Evolutionary conservation across 2,888 invertebrate species (phyloP).

Genomic region (Spicauda simplicius): DNA sequence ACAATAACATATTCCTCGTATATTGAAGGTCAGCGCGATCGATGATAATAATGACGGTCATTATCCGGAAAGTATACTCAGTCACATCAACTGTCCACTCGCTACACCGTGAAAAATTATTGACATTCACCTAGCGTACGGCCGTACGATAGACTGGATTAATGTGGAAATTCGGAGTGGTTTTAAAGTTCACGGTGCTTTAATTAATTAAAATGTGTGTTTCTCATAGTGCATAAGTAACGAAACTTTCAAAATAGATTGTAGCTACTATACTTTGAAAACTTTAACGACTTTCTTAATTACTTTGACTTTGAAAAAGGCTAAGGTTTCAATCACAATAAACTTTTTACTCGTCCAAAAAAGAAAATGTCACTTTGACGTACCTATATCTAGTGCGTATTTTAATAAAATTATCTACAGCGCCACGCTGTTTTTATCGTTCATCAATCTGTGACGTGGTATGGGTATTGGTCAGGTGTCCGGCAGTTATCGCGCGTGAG

Average conservation of each 20-base stretch:
- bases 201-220: background rate
- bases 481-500: conserved; percentile 48
- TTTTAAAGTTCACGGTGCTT: background rate
- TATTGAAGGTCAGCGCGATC: conserved; percentile 47
- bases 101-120: conserved; percentile 26
- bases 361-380: background rate
- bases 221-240: background rate
- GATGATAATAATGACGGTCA: conserved; percentile 47
- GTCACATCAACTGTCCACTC: conserved; percentile 12
- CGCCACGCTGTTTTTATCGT: conserved; percentile 1
- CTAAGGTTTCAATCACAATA: background rate
- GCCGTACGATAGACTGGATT: background rate
- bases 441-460: conserved; percentile 24
- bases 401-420: background rate
- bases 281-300: too few relatives aligned
- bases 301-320: background rate
- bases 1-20: conserved; percentile 33
- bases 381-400: background rate
- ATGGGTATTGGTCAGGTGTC: conserved; percentile 38
- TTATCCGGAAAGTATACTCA: conserved; percentile 39
- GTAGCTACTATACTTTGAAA: too few relatives aligned
- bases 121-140: background rate
- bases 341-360: background rate
- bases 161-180: background rate
- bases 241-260: too few relatives aligned